Evolutionary conservation across 1,140 invertebrate genomes (phyloP), one percentile per base, ranked within the genome.

Genomic region (Diorhabda elongata): DNA sequence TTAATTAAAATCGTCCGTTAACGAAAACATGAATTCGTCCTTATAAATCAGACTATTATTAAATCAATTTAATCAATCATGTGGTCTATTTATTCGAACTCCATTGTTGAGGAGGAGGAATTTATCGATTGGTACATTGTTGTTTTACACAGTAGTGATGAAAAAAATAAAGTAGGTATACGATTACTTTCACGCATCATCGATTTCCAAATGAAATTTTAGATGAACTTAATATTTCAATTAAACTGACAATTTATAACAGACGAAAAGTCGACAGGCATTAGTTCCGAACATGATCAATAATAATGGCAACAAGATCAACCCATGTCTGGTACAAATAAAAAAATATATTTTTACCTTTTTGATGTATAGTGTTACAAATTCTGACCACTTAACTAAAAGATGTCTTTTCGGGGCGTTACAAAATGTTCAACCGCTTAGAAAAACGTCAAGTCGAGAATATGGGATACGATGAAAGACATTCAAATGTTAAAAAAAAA

Each of bases 261-360:
- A 11, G 11, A 44, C 65, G 42, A 67, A 67, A 45, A 67, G 58
- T 75, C 71, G 75, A 74, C 75, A 74, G 75, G 71, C 74, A 76
- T 76, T 76, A 76, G 73, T 73, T 74, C 69, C 75, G 61, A 72
- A 76, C 75, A 76, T 72, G 71, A 70, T 68, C 67, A 73, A 61
- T 59, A 70, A 73, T 66, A 72, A 74, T 66, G 70, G 58, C 58
- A 67, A 73, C 70, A 74, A 68, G 70, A 47, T 63, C 61, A 69
- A 71, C 72, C 70, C 70, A 71, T 74, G 72, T 74, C 68, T 71
- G 66, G 57, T 68, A 52, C 47, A 52, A 52, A 52, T 52, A 52
- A 52, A 52, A 26, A n/a, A 52, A 52, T 52, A 52, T n/a, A 52
- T 52, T n/a, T 52, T 52, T 8, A 52, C 47, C 6, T 52, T 52